Base-by-base conservation (phyloP, 2,797 vertebrate genomes). In the Glyptemys insculpta region DNA sequence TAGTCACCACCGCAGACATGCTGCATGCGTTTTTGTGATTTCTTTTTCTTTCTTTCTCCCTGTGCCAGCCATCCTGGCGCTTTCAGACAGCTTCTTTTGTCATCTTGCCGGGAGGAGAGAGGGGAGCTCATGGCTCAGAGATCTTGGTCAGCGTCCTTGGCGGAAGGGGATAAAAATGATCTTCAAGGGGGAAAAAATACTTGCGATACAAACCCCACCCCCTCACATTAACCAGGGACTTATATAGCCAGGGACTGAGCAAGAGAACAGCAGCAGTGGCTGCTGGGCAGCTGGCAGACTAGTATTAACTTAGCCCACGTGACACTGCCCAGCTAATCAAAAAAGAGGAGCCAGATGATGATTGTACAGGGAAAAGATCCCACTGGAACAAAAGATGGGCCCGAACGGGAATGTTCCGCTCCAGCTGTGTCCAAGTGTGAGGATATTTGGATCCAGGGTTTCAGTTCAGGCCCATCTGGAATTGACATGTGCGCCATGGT, bases 1-100 rank as follows among this genome's bases (percentile, higher is more conserved):
- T 96, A 95, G 94, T 96, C 95, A 96, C 95, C 92, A 91, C 88
- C 4, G 1, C 53, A 93, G 93, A 95, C 91, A 92, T 0, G 74
- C 81, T 96, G 81, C 49, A 83, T 96, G 87, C 87, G 90, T 84
- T 94, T 96, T 91, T 92, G 81, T 29, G 80, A 27, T 47, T 57
- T 72, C 49, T 37, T 31, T 83, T 81, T 41, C 31, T 16, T 25
- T 6, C n/a, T 41, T 79, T 47, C 83, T 34, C 27, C 47, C 83
- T 83, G 83, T 11, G 27, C 92, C 86, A 95, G 57, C 93, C 65
- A 93, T 85, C 44, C 83, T 41, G 49, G 57, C 44, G 59, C 68
- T 93, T 94, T 91, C 87, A 94, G 62, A 54, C 81, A 87, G 27
- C 62, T 50, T 31, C 74, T 94, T 96, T 87, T 93, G 85, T 86